A percentile compares a stretch with the other conserved stretches of the same genome.
phyloP scores from a whole-genome alignment of 2,113 vertebrate genomes.

The Coregonus clupeaformis region DNA sequence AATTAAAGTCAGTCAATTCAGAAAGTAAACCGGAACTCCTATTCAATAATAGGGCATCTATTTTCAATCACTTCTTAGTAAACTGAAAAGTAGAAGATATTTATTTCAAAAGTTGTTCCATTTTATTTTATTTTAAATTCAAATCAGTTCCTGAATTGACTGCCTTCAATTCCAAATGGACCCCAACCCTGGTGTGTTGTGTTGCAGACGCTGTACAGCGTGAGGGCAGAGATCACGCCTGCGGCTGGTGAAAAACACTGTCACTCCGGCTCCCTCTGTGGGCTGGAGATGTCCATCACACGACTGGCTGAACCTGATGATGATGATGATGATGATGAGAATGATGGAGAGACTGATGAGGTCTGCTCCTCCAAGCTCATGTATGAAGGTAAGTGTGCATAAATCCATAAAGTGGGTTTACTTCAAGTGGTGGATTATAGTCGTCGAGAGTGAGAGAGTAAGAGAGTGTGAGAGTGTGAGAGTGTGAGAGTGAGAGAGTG shows the following conservation, averaged over 20 bases:
- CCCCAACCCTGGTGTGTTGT: background rate
- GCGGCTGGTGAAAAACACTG: conserved; percentile 80
- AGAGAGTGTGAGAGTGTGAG: background rate
- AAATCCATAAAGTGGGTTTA: background rate
- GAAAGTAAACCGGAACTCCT: too few relatives aligned
- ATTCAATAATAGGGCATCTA: too few relatives aligned
- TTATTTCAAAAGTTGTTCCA: too few relatives aligned
- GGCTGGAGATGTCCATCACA: conserved; percentile 87
- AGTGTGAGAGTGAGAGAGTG: too few relatives aligned
- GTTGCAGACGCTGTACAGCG: conserved; percentile 86
- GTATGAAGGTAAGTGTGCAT: conserved; percentile 85
- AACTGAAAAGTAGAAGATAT: too few relatives aligned
- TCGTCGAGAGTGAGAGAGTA: too few relatives aligned
- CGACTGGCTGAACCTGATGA: conserved; percentile 83
- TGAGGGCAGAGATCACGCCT: conserved; percentile 85
- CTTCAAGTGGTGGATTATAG: too few relatives aligned
- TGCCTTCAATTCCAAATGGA: too few relatives aligned
- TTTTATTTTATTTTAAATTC: background rate
- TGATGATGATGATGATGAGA: too few relatives aligned
- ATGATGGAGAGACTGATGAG: conserved; percentile 81
- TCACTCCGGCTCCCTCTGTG: conserved; percentile 87
- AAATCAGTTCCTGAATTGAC: background rate
- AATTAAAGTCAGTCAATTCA: too few relatives aligned
- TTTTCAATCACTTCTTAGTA: too few relatives aligned
- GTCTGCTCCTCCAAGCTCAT: conserved; percentile 87